Base-by-base conservation (phyloP, 2,888 invertebrate genomes). In the Cerastis rubricosa region DNA sequence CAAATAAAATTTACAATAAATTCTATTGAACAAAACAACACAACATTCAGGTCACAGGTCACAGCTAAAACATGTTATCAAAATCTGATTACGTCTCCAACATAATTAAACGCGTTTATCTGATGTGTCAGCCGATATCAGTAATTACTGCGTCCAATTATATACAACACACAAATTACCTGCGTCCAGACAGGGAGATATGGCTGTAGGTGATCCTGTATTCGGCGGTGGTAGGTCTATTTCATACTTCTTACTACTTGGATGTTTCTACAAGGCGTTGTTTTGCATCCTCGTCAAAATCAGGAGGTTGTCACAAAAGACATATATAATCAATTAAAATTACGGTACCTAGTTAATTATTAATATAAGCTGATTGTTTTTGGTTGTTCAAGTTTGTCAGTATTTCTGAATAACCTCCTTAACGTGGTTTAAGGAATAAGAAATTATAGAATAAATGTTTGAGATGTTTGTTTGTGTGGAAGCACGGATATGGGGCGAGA, bases 111-210 rank as follows among this genome's bases (percentile, higher is more conserved):
- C 82, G 49, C 59, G 74, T 81, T 83, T 86, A 87, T 82, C 81
- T 76, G 84, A 83, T 76, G 49, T 83, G 84, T 86, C 74, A 73
- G 49, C 65, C 71, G 83, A 87, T 87, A 86, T 29, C 78, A 68
- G 82, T 87, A 87, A 87, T 87, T 87, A 82, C 76, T 61, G n/a
- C 17, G 69, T 78, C 57, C 78, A 87, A 82, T 82, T 84, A 85
- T 79, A 78, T 69, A 80, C 61, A 71, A 72, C 71, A 54, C 83
- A 78, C 83, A 78, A 82, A 78, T 85, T 78, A 82, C 78, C 74
- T 65, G 66, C 22, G 40, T 77, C 49, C 69, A 49, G 54, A 69
- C 35, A 43, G 78, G n/a, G 43, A 68, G n/a, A 66, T 71, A 80
- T 54, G 69, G 1, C 45, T 40, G 40, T 43, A 64, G 43, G 70